Base-by-base conservation (phyloP, 2,888 invertebrate genomes). In the Synergus gifuensis region DNA sequence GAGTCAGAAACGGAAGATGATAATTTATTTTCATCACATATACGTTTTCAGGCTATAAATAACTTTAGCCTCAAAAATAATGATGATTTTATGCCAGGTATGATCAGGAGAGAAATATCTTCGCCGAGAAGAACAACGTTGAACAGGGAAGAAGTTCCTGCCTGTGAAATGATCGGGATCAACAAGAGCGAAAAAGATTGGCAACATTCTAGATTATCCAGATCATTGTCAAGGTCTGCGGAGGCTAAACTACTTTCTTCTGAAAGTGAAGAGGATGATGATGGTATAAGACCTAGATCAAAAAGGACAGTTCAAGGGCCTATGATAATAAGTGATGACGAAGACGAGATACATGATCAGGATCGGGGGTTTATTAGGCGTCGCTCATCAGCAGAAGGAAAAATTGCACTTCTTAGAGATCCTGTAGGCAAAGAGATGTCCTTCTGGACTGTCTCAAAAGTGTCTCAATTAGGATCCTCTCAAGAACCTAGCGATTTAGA, bases 351-450 rank as follows among this genome's bases (percentile, higher is more conserved):
- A 7, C 79, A 78, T 9, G 81, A 85, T 12, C 85, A 86, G 46
- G 86, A 88, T 4, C 84, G 87, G 82, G 84, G 85, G 62, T 86
- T 88, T 0, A 78, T 89, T 22, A 89, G 82, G n/a, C 86, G 91
- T 40, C 86, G 92, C 76, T 92, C 92, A 1, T 92, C 92, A 4
- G 91, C 92, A 0, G 92, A 92, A 76, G 92, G 92, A 11, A 91
- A 90, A 84, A 85, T 90, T 80, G 92, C 92, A 0, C 76, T 92
- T 40, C 82, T 91, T 8, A 90, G 87, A 22, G 92, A 90, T 64
- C 87, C 88, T 7, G 44, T 83, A 9, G 86, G 85, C n/a, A 85
- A 87, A 28, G 90, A 88, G 40, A 91, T 91, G 89, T 90, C 90
- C 64, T 88, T 91, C 1, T 92, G 91, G 91, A 91, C 91, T 4